phyloP scores from a whole-genome alignment of 1,140 invertebrate species.

The Psix sp. region DNA sequence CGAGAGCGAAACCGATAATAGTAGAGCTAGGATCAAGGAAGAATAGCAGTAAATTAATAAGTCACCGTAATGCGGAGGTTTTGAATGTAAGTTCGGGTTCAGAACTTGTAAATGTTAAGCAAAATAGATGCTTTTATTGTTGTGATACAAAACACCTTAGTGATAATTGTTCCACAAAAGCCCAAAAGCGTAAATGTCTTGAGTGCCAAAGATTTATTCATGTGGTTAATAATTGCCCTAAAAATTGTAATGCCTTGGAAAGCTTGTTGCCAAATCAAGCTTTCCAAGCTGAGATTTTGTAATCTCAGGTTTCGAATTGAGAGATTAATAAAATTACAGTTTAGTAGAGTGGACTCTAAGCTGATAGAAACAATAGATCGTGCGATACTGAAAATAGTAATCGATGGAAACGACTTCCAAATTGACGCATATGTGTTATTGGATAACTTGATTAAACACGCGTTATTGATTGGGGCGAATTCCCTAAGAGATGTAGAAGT shows the following conservation, averaged over 20 bases:
- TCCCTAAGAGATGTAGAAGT: too few relatives aligned
- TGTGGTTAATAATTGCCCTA: neutral
- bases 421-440: constrained; percentile 1
- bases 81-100: too few relatives aligned
- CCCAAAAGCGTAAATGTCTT: constrained; percentile 9
- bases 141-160: neutral
- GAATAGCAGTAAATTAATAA: constrained; percentile 3
- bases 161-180: constrained; percentile 2
- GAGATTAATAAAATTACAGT: neutral
- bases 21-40: constrained; percentile 2
- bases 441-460: neutral
- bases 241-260: neutral
- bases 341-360: constrained; percentile 5
- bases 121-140: constrained; percentile 8
- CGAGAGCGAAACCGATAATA: neutral
- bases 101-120: too few relatives aligned
- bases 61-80: too few relatives aligned
- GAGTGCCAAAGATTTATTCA: neutral
- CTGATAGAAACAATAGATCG: constrained; percentile 6
- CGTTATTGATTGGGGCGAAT: too few relatives aligned
- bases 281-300: neutral
- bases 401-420: neutral
- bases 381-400: neutral
- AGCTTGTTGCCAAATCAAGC: neutral
- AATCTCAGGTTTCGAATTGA: neutral